These are phyloP conservation scores for Agrochola lota DNA, from an alignment of 2,888 invertebrate genomes.

Conservation along the genomic window DNA sequence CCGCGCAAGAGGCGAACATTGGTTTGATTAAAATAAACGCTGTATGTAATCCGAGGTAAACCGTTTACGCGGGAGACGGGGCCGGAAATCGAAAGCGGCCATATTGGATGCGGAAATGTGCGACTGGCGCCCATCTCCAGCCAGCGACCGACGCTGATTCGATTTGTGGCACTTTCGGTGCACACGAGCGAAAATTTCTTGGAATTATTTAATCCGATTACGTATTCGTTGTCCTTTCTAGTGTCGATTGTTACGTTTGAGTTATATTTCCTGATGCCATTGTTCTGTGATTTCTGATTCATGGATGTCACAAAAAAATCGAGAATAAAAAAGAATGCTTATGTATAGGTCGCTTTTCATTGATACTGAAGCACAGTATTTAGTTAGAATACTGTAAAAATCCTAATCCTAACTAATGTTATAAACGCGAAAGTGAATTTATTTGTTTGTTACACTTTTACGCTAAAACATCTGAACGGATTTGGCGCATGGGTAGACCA, in stretches of 20 bases:
- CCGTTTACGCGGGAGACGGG: slow-evolving; percentile 81
- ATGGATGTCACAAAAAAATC: background rate
- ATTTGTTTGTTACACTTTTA: no score
- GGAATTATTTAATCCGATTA: slow-evolving; percentile 62
- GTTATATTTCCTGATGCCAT: slow-evolving; percentile 27
- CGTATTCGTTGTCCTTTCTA: slow-evolving; percentile 34
- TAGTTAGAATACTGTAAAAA: no score
- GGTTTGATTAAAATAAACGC: slow-evolving; percentile 84
- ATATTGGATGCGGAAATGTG: slow-evolving; percentile 89
- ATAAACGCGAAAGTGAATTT: no score
- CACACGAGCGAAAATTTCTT: slow-evolving; percentile 54
- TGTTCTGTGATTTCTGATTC: slow-evolving; percentile 21
- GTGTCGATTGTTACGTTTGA: slow-evolving; percentile 30
- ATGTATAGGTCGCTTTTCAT: background rate
- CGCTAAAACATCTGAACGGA: no score
- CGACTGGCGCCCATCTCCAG: slow-evolving; percentile 68
- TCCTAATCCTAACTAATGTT: no score
- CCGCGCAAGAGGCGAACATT: slow-evolving; percentile 64
- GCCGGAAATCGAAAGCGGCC: slow-evolving; percentile 89
- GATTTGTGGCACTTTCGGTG: slow-evolving; percentile 67
- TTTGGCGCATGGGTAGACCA: no score
- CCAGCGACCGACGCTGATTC: slow-evolving; percentile 61
- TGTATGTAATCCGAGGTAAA: slow-evolving; percentile 84
- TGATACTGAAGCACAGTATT: background rate
- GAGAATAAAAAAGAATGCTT: background rate